phyloP scores from a whole-genome alignment of 2,113 vertebrate genomes.

The Osmerus mordax region DNA sequence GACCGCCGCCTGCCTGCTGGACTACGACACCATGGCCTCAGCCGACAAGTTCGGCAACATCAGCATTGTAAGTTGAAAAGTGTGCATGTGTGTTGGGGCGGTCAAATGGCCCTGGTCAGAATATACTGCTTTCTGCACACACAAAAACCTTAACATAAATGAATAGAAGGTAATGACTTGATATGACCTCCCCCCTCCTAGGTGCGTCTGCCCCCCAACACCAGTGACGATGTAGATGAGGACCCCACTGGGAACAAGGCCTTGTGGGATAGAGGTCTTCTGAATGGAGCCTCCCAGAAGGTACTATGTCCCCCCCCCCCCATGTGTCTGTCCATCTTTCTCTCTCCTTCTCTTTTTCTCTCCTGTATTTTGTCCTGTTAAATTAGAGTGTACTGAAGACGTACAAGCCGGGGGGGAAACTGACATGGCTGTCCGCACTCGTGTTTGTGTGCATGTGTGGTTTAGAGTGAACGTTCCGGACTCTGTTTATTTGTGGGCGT shows the following conservation, averaged over 20 bases:
- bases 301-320: slow-evolving; percentile 59
- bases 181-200: slow-evolving; percentile 40
- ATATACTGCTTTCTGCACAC: too few relatives aligned
- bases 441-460: too few relatives aligned
- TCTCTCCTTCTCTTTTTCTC: too few relatives aligned
- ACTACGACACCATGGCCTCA: slow-evolving; percentile 95
- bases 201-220: slow-evolving; percentile 95
- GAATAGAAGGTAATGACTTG: background rate
- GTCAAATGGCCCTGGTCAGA: too few relatives aligned
- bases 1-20: slow-evolving; percentile 90
- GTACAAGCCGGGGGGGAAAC: too few relatives aligned
- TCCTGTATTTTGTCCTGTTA: too few relatives aligned
- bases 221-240: slow-evolving; percentile 96
- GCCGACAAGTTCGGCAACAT: slow-evolving; percentile 99
- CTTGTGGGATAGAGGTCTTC: slow-evolving; percentile 93
- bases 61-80: slow-evolving; percentile 75
- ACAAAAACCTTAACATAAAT: background rate
- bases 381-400: too few relatives aligned
- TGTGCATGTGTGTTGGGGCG: background rate
- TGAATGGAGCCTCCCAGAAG: slow-evolving; percentile 98
- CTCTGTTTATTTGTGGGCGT: too few relatives aligned
- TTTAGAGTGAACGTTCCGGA: too few relatives aligned
- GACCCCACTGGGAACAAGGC: slow-evolving; percentile 99
- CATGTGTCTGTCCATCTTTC: background rate
- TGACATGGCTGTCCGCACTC: too few relatives aligned